A percentile compares a stretch with the other conserved stretches of the same genome.
Evolutionary conservation across 2,797 vertebrate species (phyloP).

Genomic region (Notoglanidium macrostoma): DNA sequence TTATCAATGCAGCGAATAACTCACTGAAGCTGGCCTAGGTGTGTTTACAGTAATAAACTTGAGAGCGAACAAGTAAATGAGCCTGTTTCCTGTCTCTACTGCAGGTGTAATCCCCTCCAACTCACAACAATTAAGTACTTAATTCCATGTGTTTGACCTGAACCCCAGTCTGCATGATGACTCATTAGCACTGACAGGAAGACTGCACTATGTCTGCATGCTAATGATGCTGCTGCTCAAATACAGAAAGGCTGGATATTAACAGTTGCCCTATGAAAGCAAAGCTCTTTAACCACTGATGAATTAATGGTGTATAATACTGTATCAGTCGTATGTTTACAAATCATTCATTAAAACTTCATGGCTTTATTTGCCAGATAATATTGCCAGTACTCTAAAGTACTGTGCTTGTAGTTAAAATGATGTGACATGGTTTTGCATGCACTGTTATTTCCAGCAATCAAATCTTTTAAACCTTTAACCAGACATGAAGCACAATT

Average conservation of each 20-base stretch:
- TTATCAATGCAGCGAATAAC: constrained; percentile 3
- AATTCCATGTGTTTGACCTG: constrained; percentile 62
- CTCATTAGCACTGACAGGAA: constrained; percentile 54
- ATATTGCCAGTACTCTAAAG: not conserved
- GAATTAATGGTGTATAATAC: not conserved
- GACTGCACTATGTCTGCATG: constrained; percentile 38
- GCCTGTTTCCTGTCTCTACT: constrained; percentile 56
- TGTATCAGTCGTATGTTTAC: not conserved
- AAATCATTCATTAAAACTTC: not conserved
- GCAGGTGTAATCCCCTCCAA: constrained; percentile 58
- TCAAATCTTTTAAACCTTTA: not conserved
- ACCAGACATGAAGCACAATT: not conserved
- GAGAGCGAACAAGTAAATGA: constrained; percentile 57
- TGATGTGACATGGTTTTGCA: not conserved
- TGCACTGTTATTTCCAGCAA: not conserved
- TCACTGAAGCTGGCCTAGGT: constrained; percentile 14
- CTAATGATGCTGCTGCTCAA: constrained; percentile 24
- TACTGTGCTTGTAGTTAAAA: not conserved
- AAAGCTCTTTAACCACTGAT: not conserved
- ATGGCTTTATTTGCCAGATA: not conserved
- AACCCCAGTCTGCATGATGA: constrained; percentile 48
- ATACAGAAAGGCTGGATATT: not conserved
- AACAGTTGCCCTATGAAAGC: constrained; percentile 12
- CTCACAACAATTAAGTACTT: constrained; percentile 63
- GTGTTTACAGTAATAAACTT: constrained; percentile 48